Base-by-base conservation (phyloP, 2,113 vertebrate genomes). In the Ammodytes dubius region DNA sequence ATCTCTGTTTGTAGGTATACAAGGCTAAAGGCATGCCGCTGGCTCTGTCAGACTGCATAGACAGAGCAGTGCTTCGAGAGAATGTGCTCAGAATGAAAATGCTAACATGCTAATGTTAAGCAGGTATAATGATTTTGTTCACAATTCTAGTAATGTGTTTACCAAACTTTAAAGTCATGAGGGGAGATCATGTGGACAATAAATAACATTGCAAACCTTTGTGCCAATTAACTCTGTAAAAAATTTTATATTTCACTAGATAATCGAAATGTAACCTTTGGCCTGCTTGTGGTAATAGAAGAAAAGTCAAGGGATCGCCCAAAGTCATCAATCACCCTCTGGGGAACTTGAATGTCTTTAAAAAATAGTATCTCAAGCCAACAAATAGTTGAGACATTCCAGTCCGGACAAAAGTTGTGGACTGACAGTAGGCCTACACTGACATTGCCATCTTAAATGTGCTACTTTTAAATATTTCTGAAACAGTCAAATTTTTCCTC, bases 1-100 rank as follows among this genome's bases (percentile, higher is more conserved):
- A 0, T 81, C 70, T 65, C 14, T 70, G 52, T 53, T 75, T 65
- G 77, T 13, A 59, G 40, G 45, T 35, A 27, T 27, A 35, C 13
- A 42, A 42, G 15, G 14, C n/a, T 43, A 10, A 6, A 57, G 13
- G 12, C 42, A 46, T 17, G 47, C 54, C 14, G 0, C 17, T 6
- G 3, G 19, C 46, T 54, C 45, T 27, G 13, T 4, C 15, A 46
- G 42, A 13, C 56, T 59, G 9, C 6, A 45, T 3, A 49, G n/a
- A 27, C 11, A 49, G 42, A 49, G 3, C 49, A 6, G 17, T n/a
- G 57, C 56, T 77, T 59, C 37, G 39, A 59, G 37, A 17, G 49
- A 27, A 27, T 27, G 27, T 27, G 27, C 27, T 27, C 27, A 27
- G 27, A 27, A 27, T 27, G 27, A 27, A 50, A 40, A 49, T 49